Conservation (phyloP, 2,797 vertebrate species). For the Oreochromis grahami region DNA sequence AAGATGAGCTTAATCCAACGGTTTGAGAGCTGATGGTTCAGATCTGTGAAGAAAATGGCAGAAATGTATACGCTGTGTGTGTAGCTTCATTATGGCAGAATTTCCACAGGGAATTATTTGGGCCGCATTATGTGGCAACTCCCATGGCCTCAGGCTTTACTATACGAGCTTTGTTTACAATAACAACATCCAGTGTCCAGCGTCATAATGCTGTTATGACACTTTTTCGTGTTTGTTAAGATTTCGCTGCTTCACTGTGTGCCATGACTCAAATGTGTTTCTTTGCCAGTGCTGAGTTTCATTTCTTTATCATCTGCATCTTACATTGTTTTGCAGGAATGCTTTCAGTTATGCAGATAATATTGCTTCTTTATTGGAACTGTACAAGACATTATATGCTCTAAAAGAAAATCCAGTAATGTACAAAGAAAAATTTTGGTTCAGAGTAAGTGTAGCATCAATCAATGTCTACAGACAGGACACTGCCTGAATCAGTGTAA, state of each 20-base stretch:
- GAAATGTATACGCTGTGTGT: not conserved
- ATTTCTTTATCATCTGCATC: not conserved
- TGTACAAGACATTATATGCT: not conserved
- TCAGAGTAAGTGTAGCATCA: not conserved
- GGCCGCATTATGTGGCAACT: not conserved
- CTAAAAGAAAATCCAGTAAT: not conserved
- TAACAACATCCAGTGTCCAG: not conserved
- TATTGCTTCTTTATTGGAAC: constrained; percentile 14
- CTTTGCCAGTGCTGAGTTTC: not conserved
- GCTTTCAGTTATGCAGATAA: not conserved
- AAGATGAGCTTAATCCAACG: not conserved
- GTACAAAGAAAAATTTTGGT: not conserved
- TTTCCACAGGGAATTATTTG: not conserved
- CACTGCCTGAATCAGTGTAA: not conserved
- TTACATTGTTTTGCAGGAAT: not conserved
- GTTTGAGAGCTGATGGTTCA: not conserved
- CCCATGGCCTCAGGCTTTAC: not conserved
- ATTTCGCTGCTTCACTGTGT: not conserved
- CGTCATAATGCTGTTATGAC: not conserved
- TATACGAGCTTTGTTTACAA: constrained; percentile 5
- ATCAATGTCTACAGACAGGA: not conserved
- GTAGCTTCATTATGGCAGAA: not conserved
- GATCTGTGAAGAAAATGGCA: constrained; percentile 6
- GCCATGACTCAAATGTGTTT: not conserved
- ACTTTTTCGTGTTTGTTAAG: not conserved